Evolutionary conservation across 2,888 invertebrate genomes (phyloP), one percentile per base, ranked within the genome.

Genomic region (Troides aeacus): DNA sequence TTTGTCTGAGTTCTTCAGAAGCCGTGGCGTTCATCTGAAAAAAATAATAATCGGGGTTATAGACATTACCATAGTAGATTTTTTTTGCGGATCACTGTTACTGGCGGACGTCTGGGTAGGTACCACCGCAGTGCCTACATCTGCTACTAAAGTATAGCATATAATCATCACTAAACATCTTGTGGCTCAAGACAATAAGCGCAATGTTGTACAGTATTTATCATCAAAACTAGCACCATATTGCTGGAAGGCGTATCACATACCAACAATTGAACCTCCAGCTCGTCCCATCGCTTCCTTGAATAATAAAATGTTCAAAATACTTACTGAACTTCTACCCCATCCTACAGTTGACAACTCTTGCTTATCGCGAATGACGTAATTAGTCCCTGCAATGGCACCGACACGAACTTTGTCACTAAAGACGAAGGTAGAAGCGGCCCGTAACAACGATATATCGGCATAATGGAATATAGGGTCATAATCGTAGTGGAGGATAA

Each of bases 281-380:
- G 18, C 18, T 53, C 17, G 1, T 42, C 10, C 10, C 42, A 7
- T 21, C 7, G 56, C 21, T 56, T 7, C 6, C 1, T 53, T 1
- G n/a, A 53, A 10, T 58, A 21, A n/a, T 4, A 18, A 23, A 23
- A 15, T 1, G n/a, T 21, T 17, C 4, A 15, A 23, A 23, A 23
- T 24, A 23, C 57, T 58, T 58, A 58, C 57, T 12, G 57, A 58
- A 58, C 23, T 58, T 58, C 23, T 58, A 23, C 57, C 24, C 57
- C 57, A 58, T 8, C 57, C 57, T 6, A 58, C 23, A 4, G 57
- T n/a, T 24, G 10, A 58, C 23, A 58, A 23, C 24, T 21, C 23
- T 23, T 58, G 57, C 8, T 58, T 58, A 23, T 58, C 23, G 6
- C 23, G 4, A 2, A 58, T 5, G 12, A 23, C 57, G 2, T 58